Percentiles rank a stretch among this genome's conserved stretches.
Evolutionary conservation across 2,888 invertebrate genomes (phyloP).

Genomic region (Aethes cnicana): DNA sequence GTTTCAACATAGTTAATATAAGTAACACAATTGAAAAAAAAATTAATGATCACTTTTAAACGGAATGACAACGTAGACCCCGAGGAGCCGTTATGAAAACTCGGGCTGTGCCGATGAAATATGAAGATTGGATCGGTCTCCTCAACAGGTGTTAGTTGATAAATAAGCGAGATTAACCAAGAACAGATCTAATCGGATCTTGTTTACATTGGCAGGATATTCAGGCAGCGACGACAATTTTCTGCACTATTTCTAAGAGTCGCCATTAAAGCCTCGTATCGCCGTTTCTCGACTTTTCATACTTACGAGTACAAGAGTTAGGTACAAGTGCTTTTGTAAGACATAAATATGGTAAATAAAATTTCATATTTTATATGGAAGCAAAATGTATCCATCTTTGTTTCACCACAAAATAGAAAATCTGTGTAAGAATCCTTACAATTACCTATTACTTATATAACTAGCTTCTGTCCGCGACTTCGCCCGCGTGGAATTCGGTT

Average conservation of each 20-base stretch:
- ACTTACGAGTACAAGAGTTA: too few species aligned
- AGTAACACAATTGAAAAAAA: conserved; percentile 27
- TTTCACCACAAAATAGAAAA: too few species aligned
- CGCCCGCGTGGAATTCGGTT: too few species aligned
- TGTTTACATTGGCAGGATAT: conserved; percentile 71
- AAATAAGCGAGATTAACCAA: conserved; percentile 70
- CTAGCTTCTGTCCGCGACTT: too few species aligned
- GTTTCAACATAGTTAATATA: conserved; percentile 19
- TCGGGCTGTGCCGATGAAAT: conserved; percentile 37
- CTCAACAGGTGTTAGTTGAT: conserved; percentile 62
- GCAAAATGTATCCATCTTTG: too few species aligned
- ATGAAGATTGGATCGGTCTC: conserved; percentile 55
- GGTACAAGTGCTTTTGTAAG: too few species aligned
- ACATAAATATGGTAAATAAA: too few species aligned
- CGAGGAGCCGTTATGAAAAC: conserved; percentile 13
- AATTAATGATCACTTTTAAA: conserved; percentile 24
- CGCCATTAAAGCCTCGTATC: too few species aligned
- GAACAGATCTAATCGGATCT: conserved; percentile 70
- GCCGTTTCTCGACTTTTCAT: too few species aligned
- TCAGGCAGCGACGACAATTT: conserved; percentile 48
- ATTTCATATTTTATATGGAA: too few species aligned
- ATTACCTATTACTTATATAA: too few species aligned
- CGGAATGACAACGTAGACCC: conserved; percentile 25
- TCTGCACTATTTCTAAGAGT: conserved; percentile 58
- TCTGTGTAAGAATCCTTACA: too few species aligned